Conservation (phyloP, 2,888 invertebrate species). For the Apotomis capreana region DNA sequence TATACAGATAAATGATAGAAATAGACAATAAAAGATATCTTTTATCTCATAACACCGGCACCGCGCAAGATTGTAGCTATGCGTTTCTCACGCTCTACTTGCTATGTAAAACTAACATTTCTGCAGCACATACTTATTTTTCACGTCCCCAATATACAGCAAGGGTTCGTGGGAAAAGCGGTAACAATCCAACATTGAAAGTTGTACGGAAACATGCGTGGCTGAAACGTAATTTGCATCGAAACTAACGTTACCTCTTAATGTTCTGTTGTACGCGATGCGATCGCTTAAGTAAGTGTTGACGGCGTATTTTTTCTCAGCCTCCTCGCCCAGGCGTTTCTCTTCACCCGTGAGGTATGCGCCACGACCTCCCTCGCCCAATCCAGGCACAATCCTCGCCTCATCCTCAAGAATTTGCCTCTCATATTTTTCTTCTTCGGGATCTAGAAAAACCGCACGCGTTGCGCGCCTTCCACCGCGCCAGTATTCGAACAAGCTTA, state of each 20-base stretch:
- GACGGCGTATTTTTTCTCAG: constrained; percentile 92
- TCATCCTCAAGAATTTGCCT: constrained; percentile 85
- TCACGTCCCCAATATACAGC: neutral
- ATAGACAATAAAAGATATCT: neutral
- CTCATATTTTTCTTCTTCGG: constrained; percentile 68
- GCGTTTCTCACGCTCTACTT: constrained; percentile 32
- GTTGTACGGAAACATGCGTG: neutral
- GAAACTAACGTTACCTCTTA: constrained; percentile 80
- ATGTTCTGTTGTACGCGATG: constrained; percentile 91
- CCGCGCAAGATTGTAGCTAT: neutral
- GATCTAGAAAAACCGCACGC: constrained; percentile 55
- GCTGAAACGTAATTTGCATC: constrained; percentile 15
- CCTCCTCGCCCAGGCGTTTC: constrained; percentile 85
- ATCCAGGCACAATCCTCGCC: constrained; percentile 84
- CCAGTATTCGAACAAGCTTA: constrained; percentile 73
- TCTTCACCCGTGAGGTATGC: constrained; percentile 87
- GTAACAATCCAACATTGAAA: neutral
- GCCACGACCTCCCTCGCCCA: constrained; percentile 88
- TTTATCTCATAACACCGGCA: constrained; percentile 27
- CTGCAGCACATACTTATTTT: neutral
- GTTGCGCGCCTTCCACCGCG: constrained; percentile 68
- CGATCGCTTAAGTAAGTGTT: constrained; percentile 95
- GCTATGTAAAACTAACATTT: constrained; percentile 10
- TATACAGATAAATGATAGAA: constrained; percentile 6
- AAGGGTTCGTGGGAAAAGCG: neutral